Base-by-base conservation (phyloP, 2,888 invertebrate genomes). In the Eueremaeus valkanovi region DNA sequence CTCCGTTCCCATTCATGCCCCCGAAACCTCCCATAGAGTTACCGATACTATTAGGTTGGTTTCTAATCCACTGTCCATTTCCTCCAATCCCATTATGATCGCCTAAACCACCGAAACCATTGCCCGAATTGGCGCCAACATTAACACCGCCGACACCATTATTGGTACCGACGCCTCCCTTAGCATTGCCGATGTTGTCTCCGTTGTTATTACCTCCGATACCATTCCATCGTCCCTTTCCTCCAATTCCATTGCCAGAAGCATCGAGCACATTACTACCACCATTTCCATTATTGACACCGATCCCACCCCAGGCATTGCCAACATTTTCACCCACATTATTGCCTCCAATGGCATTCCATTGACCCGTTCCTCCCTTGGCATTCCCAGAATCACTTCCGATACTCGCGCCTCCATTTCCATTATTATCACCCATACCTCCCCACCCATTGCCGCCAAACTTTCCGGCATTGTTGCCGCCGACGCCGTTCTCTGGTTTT, bases 361-460 rank as follows among this genome's bases (percentile, higher is more conserved):
- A 58, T 16, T 58, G 29, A 3, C 58, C 58, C 11, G 16, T 58
- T 16, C 29, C 58, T 29, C 58, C 58, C 13, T 58, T 16, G 3
- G 29, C 66, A 63, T 63, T 40, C 6, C 73, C 58, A 58, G 58
- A 61, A 29, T 58, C 58, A 29, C n/a, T 13, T 2, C 58, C 58
- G 29, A 58, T 58, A 58, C 58, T 58, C 3, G 58, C 58, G 3
- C 58, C 58, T 29, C 58, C 58, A 29, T 58, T 58, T 9, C 58
- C 58, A 58, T 58, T 72, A 13, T 55, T 73, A 58, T 61, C 58
- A 36, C 58, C 40, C 11, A 31, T 36, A 58, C 58, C 51, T n/a
- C 58, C 58, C 29, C 58, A 55, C 9, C 36, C 73, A 33, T 61
- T 61, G 18, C 73, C 73, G 8, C 73, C 58, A 29, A 58, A 58